Percentiles rank a stretch among this genome's conserved stretches.
These are phyloP conservation scores for Gambusia affinis DNA, from an alignment of 2,113 vertebrate species.

Conservation along the genomic window DNA sequence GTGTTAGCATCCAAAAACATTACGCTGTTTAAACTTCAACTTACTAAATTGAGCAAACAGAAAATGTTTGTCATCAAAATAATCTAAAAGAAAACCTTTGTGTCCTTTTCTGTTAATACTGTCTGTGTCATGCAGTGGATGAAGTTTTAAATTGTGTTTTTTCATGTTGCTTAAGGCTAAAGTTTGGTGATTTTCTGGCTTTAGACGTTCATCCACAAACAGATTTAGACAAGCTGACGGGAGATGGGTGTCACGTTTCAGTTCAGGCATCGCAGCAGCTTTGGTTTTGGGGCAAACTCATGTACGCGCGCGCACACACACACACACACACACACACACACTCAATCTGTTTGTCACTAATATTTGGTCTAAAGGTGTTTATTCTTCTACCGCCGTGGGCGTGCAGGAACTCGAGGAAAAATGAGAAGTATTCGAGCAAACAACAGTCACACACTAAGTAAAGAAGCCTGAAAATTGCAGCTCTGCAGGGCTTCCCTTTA, in stretches of 20 bases:
- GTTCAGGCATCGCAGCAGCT: conserved; percentile 4
- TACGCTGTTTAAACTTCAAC: not conserved
- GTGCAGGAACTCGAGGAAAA: not conserved
- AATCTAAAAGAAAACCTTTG: not conserved
- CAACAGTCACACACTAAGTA: not conserved
- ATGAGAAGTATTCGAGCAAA: not conserved
- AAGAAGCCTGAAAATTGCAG: not conserved
- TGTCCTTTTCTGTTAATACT: not conserved
- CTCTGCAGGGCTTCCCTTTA: conserved; percentile 6
- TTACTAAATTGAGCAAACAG: not conserved
- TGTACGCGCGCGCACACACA: not conserved
- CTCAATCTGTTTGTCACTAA: not conserved
- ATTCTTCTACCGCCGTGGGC: conserved; percentile 1
- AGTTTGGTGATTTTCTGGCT: not conserved
- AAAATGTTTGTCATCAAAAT: too few relatives aligned
- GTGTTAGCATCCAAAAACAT: not conserved
- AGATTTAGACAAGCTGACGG: conserved; percentile 26
- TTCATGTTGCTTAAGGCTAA: conserved; percentile 8
- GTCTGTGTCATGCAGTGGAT: not conserved
- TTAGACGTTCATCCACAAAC: conserved; percentile 11
- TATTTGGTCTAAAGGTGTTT: conserved; percentile 18
- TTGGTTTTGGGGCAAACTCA: conserved; percentile 2
- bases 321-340: not conserved
- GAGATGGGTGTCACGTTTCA: conserved; percentile 14
- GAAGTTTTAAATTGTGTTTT: not conserved